Evolutionary conservation across 1,140 invertebrate genomes (phyloP).

Genomic region (Pseudoatta argentina): DNA sequence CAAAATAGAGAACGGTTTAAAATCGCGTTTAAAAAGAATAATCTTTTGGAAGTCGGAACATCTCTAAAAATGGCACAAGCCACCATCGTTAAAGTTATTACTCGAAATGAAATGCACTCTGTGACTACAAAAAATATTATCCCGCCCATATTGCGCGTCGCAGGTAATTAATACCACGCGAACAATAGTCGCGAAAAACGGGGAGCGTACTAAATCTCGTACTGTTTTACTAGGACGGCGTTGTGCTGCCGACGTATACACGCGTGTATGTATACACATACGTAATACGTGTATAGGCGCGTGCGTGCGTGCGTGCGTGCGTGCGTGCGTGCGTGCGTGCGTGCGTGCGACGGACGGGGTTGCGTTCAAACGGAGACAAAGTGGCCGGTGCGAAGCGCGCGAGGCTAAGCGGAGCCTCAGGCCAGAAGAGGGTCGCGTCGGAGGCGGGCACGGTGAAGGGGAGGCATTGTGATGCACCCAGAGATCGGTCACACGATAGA

Average conservation of each 20-base stretch:
- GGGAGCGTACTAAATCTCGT: conserved; percentile 51
- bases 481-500: conserved; percentile 86
- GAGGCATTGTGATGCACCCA: conserved; percentile 82
- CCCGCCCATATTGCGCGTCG: conserved; percentile 33
- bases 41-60: no score
- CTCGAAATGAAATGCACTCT: background rate
- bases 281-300: background rate
- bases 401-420: conserved; percentile 43
- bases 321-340: no score
- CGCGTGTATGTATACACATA: no score
- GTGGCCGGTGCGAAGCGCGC: conserved; percentile 51
- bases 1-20: no score
- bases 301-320: background rate
- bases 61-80: background rate
- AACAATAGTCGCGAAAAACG: conserved; percentile 53
- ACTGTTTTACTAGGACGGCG: conserved; percentile 35
- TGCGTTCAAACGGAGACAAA: conserved; percentile 65
- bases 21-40: no score
- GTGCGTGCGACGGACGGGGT: conserved; percentile 31
- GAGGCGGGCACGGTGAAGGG: conserved; percentile 49
- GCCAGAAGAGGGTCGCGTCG: conserved; percentile 60
- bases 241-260: background rate
- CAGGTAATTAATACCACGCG: conserved; percentile 50
- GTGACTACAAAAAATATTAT: conserved; percentile 8
- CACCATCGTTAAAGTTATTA: background rate